Percentiles rank a stretch among this genome's conserved stretches.
phyloP scores from a whole-genome alignment of 2,888 invertebrate genomes.

The Leptopilina drosophilae region DNA sequence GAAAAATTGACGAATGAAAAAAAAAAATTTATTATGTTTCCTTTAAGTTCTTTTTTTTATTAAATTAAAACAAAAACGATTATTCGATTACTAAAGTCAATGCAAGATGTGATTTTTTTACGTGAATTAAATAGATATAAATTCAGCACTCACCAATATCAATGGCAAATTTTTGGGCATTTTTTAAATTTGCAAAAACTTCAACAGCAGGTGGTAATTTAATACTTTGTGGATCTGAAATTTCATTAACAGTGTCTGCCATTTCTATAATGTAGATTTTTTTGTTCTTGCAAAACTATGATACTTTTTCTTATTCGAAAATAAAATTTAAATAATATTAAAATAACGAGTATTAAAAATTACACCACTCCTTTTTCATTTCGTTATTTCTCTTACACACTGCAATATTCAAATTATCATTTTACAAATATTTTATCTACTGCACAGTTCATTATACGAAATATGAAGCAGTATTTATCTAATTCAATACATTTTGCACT shows the following conservation, averaged over 20 bases:
- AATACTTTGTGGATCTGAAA: constrained; percentile 77
- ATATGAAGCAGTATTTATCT: background rate
- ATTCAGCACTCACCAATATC: constrained; percentile 83
- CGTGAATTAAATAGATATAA: background rate
- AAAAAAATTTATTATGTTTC: no score
- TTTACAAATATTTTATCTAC: constrained; percentile 18
- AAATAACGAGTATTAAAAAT: background rate
- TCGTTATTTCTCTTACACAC: background rate
- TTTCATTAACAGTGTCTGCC: constrained; percentile 68
- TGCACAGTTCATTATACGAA: background rate
- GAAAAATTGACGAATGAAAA: no score
- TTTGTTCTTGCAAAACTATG: no score
- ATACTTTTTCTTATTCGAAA: no score
- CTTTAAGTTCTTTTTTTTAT: no score
- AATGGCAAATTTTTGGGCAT: constrained; percentile 83
- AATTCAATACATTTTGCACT: no score
- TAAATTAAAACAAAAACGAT: background rate
- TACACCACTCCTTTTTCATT: constrained; percentile 12
- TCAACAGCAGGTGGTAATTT: constrained; percentile 79
- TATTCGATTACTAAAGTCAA: background rate
- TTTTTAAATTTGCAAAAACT: constrained; percentile 82
- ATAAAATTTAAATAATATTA: no score
- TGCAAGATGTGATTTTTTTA: no score
- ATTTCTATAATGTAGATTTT: constrained; percentile 42
- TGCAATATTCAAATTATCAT: background rate